These are phyloP conservation scores for Puntigrus tetrazona DNA, from an alignment of 2,113 vertebrate genomes.

Conservation along the genomic window DNA sequence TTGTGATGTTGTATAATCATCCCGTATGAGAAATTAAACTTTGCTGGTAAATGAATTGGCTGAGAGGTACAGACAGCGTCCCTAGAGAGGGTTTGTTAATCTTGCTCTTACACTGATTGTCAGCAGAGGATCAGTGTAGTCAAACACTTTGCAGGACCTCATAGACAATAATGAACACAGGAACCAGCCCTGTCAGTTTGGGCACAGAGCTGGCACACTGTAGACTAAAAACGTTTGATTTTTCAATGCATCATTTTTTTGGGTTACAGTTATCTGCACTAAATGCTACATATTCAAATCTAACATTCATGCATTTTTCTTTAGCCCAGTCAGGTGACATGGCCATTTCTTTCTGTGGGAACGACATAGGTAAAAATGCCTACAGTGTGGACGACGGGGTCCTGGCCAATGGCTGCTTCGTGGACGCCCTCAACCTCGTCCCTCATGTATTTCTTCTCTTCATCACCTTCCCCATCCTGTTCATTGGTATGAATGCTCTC, in stretches of 20 bases:
- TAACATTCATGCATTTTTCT: background rate
- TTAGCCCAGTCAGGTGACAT: constrained; percentile 64
- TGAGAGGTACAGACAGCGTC: background rate
- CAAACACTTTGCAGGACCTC: background rate
- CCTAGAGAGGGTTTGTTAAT: constrained; percentile 19
- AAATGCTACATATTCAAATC: background rate
- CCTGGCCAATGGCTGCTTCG: constrained; percentile 92
- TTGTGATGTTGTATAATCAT: background rate
- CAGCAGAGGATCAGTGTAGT: constrained; percentile 1
- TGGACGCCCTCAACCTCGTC: constrained; percentile 96
- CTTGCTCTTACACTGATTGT: constrained; percentile 21
- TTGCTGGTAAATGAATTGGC: background rate
- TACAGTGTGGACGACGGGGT: constrained; percentile 85
- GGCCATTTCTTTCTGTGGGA: constrained; percentile 90
- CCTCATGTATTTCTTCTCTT: constrained; percentile 97
- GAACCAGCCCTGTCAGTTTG: background rate
- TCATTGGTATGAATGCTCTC: constrained; percentile 85
- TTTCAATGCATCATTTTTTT: background rate
- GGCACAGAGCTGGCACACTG: background rate
- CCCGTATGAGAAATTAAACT: constrained; percentile 3
- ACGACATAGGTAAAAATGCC: constrained; percentile 71
- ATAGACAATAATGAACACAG: background rate
- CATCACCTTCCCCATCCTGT: constrained; percentile 98
- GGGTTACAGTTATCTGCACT: background rate
- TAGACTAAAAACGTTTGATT: background rate